These are phyloP conservation scores for Cremastobaeus sp. DNA, from an alignment of 2,888 invertebrate genomes.

Conservation along the genomic window DNA sequence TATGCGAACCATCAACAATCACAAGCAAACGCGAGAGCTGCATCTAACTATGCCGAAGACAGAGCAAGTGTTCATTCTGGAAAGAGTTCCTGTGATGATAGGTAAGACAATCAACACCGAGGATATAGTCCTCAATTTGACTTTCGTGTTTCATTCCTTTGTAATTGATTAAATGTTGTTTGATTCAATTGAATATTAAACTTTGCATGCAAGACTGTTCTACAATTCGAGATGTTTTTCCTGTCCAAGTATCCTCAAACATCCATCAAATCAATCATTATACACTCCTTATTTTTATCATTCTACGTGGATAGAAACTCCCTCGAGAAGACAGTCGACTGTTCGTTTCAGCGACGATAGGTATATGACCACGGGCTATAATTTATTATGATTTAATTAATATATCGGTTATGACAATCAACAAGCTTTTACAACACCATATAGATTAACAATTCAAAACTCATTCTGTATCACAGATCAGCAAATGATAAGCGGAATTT, in stretches of 20 bases:
- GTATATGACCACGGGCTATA: slow-evolving; percentile 69
- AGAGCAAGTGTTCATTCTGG: slow-evolving; percentile 90
- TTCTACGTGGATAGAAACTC: slow-evolving; percentile 69
- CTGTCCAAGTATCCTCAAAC: slow-evolving; percentile 63
- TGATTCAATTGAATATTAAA: slow-evolving; percentile 19
- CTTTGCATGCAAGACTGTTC: slow-evolving; percentile 74
- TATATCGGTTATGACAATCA: no score
- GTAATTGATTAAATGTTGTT: background rate
- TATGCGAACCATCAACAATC: slow-evolving; percentile 79
- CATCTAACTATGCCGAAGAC: slow-evolving; percentile 81
- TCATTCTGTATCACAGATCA: slow-evolving; percentile 67
- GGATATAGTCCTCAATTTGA: slow-evolving; percentile 62
- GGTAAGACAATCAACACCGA: no score
- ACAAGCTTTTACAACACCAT: no score
- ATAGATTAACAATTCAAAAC: no score
- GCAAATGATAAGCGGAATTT: slow-evolving; percentile 79
- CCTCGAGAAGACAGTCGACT: slow-evolving; percentile 67
- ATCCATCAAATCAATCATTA: slow-evolving; percentile 73
- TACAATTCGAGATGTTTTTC: slow-evolving; percentile 72
- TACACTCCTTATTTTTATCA: slow-evolving; percentile 73
- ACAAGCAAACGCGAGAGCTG: slow-evolving; percentile 68
- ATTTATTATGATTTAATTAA: no score
- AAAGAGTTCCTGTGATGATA: slow-evolving; percentile 88
- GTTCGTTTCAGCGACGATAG: slow-evolving; percentile 71
- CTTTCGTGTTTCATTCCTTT: background rate